These are phyloP conservation scores for Clarias batrachus DNA, from an alignment of 2,113 vertebrate species.

Conservation along the genomic window DNA sequence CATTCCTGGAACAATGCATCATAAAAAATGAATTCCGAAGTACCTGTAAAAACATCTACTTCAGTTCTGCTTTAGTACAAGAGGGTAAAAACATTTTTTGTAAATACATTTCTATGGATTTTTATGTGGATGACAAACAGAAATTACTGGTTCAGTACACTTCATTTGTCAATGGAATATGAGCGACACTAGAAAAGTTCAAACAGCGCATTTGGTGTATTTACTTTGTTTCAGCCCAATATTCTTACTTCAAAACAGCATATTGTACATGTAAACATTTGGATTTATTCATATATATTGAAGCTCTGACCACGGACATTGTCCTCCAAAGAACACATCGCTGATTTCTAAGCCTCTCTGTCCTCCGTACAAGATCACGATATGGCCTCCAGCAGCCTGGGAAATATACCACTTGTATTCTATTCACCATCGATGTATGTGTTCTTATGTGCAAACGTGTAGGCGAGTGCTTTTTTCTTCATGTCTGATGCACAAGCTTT, in stretches of 20 bases:
- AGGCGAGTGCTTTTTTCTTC: not conserved
- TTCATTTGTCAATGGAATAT: slow-evolving; percentile 1
- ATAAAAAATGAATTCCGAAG: not conserved
- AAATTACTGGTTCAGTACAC: not conserved
- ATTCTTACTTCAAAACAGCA: not conserved
- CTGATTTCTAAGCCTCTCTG: slow-evolving; percentile 26
- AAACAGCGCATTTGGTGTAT: not conserved
- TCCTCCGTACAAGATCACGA: slow-evolving; percentile 19
- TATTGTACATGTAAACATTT: slow-evolving; percentile 21
- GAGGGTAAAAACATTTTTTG: not conserved
- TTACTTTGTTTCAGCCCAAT: not conserved
- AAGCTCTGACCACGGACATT: slow-evolving; percentile 26
- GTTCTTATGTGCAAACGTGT: not conserved
- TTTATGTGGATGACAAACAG: not conserved
- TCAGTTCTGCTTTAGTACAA: not conserved
- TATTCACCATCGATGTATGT: not conserved
- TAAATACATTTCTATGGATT: not conserved
- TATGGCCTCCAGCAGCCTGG: not conserved
- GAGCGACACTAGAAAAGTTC: not conserved
- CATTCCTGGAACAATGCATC: not conserved
- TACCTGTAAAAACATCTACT: not conserved
- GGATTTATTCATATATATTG: slow-evolving; percentile 29
- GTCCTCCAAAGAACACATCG: slow-evolving; percentile 21
- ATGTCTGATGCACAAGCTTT: not conserved
- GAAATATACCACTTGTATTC: slow-evolving; percentile 25